Percentiles rank a stretch among this genome's conserved stretches.
These are phyloP conservation scores for Bombylius discolor DNA, from an alignment of 2,888 invertebrate genomes.

Conservation along the genomic window DNA sequence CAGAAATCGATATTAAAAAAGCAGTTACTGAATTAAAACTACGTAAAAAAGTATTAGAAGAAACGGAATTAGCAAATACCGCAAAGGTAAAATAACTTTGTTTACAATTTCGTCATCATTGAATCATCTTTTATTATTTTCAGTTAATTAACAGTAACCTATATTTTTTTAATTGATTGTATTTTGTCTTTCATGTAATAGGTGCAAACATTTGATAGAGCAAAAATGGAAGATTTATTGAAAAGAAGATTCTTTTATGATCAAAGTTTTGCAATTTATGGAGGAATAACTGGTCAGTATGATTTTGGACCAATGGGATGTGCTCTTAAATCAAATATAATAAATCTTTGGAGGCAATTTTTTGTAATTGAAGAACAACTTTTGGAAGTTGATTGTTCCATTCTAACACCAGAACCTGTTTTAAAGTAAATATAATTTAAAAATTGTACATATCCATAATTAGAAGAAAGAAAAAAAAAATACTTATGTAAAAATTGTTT, in stretches of 20 bases:
- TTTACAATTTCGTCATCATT: neutral
- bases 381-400: constrained; percentile 97
- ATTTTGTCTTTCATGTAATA: constrained; percentile 5
- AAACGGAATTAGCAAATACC: constrained; percentile 56
- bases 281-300: constrained; percentile 81
- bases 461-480: too few species aligned
- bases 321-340: constrained; percentile 89
- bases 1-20: constrained; percentile 83
- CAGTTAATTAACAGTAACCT: too few species aligned
- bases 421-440: constrained; percentile 54
- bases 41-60: constrained; percentile 82
- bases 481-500: neutral
- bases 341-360: constrained; percentile 86
- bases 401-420: constrained; percentile 93
- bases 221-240: constrained; percentile 92
- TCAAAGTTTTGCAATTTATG: constrained; percentile 98
- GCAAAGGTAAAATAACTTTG: constrained; percentile 25
- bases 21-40: constrained; percentile 87
- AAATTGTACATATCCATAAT: too few species aligned
- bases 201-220: constrained; percentile 66
- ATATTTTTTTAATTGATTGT: neutral
- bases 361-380: constrained; percentile 97
- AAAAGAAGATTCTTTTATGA: constrained; percentile 96
- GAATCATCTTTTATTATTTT: neutral
- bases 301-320: constrained; percentile 99